Evolutionary conservation across 1,140 invertebrate genomes (phyloP).

Genomic region (Brachionus plicatilis): DNA sequence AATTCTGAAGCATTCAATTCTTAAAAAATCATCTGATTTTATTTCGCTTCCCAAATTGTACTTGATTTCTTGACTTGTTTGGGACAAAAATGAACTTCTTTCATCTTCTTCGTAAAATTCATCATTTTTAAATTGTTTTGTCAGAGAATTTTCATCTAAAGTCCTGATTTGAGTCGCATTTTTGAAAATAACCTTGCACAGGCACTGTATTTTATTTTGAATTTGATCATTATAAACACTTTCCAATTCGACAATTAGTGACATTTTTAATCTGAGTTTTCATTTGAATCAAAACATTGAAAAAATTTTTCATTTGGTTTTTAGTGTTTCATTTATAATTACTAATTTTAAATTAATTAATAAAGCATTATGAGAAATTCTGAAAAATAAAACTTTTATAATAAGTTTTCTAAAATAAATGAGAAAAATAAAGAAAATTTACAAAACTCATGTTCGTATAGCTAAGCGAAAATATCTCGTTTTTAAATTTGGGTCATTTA

Average conservation of each 20-base stretch:
- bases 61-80: not conserved
- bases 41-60: not conserved
- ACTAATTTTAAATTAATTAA: not conserved
- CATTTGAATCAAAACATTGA: not conserved
- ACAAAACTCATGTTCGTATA: not conserved
- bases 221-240: not conserved
- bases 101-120: not conserved
- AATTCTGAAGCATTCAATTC: not conserved
- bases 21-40: not conserved
- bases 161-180: not conserved
- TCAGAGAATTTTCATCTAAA: not conserved
- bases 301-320: not conserved
- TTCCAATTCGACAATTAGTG: not conserved
- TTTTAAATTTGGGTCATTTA: not conserved
- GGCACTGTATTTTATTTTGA: not conserved
- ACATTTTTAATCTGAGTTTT: not conserved
- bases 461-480: not conserved
- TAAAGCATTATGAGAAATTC: not conserved
- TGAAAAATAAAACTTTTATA: not conserved
- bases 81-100: not conserved
- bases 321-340: not conserved
- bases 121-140: not conserved
- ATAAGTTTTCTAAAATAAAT: not conserved
- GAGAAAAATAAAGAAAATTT: not conserved
- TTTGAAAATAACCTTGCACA: not conserved